Evolutionary conservation across 2,113 vertebrate genomes (phyloP).

Genomic region (Vimba vimba): DNA sequence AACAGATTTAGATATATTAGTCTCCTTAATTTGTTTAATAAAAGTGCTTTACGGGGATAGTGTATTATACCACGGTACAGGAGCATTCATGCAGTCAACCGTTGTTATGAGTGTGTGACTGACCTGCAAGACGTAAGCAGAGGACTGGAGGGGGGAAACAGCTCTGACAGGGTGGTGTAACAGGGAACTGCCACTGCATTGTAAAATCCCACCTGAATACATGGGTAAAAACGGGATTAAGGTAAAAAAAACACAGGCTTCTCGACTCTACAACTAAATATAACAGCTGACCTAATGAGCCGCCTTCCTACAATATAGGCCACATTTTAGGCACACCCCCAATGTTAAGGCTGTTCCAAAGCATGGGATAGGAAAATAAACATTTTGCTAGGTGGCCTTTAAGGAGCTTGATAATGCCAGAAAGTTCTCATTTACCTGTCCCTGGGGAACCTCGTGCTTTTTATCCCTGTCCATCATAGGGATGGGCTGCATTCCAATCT

Average conservation of each 20-base stretch:
- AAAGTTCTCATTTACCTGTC: conserved; percentile 83
- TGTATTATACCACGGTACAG: not conserved
- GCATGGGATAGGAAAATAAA: not conserved
- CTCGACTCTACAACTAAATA: not conserved
- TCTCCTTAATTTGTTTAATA: not conserved
- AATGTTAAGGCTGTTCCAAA: not conserved
- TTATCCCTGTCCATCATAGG: conserved; percentile 99
- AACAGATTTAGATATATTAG: not conserved
- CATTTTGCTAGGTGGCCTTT: not conserved
- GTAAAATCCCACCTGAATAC: conserved; percentile 93
- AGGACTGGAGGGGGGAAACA: conserved; percentile 87
- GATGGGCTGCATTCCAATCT: conserved; percentile 94
- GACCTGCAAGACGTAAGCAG: conserved; percentile 92
- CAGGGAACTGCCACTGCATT: conserved; percentile 96
- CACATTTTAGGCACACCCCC: not conserved
- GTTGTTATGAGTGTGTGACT: conserved; percentile 46
- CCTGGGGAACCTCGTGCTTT: conserved; percentile 92
- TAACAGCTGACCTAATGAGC: not conserved
- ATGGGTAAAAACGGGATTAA: not conserved
- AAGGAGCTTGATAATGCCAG: not conserved
- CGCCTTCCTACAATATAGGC: not conserved
- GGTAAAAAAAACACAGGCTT: not conserved
- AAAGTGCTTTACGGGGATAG: not conserved
- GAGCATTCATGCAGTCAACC: not conserved
- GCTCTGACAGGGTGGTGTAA: conserved; percentile 89